Percentiles rank a stretch among this genome's conserved stretches.
Evolutionary conservation across 1,140 invertebrate species (phyloP).

Genomic region (Caenorhabditis latens): DNA sequence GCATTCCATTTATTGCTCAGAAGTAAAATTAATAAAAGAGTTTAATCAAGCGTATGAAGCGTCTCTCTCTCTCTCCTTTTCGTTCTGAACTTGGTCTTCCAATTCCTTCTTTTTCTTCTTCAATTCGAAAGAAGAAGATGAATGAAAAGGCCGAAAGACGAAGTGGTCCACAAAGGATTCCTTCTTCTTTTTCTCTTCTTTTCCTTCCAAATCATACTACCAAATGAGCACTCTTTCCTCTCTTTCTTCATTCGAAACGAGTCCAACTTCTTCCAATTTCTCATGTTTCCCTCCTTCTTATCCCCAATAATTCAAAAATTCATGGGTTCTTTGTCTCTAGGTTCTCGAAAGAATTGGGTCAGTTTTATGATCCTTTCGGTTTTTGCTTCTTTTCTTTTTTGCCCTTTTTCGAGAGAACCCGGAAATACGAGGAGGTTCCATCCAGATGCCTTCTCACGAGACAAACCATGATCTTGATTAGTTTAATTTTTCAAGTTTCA

Average conservation of each 20-base stretch:
- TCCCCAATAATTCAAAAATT: not conserved
- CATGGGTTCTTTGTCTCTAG: not conserved
- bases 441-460: not conserved
- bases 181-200: not conserved
- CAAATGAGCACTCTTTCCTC: conserved; percentile 31
- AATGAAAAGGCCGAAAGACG: conserved; percentile 36
- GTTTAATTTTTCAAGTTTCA: not conserved
- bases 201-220: conserved; percentile 24
- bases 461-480: not conserved
- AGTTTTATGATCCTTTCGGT: not conserved
- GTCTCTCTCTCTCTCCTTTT: not conserved
- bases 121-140: not conserved
- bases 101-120: not conserved
- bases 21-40: not conserved
- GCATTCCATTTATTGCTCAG: too few species aligned
- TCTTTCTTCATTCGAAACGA: not conserved
- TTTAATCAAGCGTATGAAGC: conserved; percentile 26
- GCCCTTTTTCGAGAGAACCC: not conserved
- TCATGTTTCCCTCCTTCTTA: not conserved
- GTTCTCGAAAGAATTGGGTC: too few species aligned
- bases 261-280: not conserved
- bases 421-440: not conserved
- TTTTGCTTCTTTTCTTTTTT: not conserved
- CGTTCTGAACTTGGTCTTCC: not conserved
- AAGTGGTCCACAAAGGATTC: conserved; percentile 56